Conservation (phyloP, 2,888 invertebrate genomes). For the Buathra laborator region DNA sequence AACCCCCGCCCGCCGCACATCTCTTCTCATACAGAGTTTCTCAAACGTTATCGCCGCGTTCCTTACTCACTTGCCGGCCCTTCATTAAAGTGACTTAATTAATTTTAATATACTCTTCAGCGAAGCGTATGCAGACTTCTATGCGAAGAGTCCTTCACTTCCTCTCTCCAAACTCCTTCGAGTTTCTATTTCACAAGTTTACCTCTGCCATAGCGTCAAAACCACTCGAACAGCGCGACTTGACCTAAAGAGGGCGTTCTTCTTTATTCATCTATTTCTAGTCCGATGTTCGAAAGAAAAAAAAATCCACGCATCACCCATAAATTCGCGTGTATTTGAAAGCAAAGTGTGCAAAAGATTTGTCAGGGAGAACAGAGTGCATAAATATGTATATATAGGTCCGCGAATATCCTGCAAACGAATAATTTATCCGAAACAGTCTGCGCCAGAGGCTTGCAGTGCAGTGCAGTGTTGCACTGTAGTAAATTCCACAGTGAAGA, state of each 20-base stretch:
- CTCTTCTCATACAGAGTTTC: background rate
- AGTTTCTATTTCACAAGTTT: slow-evolving; percentile 8
- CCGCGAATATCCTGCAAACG: background rate
- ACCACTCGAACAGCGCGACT: no score
- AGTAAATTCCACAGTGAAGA: slow-evolving; percentile 24
- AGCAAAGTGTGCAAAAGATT: background rate
- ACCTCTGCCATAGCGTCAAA: background rate
- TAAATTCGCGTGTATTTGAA: background rate
- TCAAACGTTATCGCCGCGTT: slow-evolving; percentile 29
- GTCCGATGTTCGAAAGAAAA: no score
- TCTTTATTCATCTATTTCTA: no score
- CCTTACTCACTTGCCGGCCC: slow-evolving; percentile 12
- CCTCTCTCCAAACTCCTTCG: slow-evolving; percentile 16
- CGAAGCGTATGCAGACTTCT: background rate
- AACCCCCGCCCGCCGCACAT: background rate
- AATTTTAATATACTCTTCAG: slow-evolving; percentile 60
- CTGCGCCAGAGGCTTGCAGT: background rate
- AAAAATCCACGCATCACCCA: no score
- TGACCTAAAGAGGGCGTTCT: no score
- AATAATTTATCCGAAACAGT: slow-evolving; percentile 38
- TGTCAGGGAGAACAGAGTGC: background rate
- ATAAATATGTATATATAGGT: background rate
- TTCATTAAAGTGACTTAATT: slow-evolving; percentile 61
- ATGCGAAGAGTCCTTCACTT: slow-evolving; percentile 10
- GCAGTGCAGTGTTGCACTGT: background rate